Evolutionary conservation across 2,113 vertebrate genomes (phyloP), one percentile per base, ranked within the genome.

Genomic region (Ictalurus furcatus): DNA sequence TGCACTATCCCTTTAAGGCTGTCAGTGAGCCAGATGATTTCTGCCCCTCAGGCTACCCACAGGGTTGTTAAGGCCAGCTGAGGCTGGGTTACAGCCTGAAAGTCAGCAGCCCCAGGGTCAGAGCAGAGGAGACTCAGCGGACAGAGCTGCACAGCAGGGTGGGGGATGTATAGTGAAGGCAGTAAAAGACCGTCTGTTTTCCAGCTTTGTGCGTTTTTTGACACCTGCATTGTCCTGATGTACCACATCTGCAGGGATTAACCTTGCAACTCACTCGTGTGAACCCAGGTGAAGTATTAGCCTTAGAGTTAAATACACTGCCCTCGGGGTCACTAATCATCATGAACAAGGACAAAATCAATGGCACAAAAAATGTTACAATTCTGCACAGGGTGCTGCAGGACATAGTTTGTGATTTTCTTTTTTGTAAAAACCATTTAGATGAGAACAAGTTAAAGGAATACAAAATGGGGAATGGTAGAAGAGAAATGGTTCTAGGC

Each of bases 211-310:
- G 79, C 30, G 13, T 83, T 81, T 88, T 74, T 85, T 87, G 81
- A 89, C 73, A 87, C 81, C 81, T 87, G 87, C 52, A 79, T 91
- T 85, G 80, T 76, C 61, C 61, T 83, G 63, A 85, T 30, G 69
- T 34, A 59, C 52, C 69, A 82, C 88, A 89, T 89, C 88, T 89
- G 85, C 69, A 61, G 79, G 59, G 59, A 44, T 87, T 90, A 85
- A 85, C 67, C 85, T 73, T 73, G 52, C 58, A 84, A 34, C 37
- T 34, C 59, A 52, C 40, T 85, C 37, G 9, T 63, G 83, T 85
- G 61, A 85, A 85, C 73, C 58, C 61, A 73, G 52, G 30, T 71
- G 78, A 82, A 34, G 34, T 76, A 80, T 85, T 71, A 87, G 44
- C 59, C 58, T n/a, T 9, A 13, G 30, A 73, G 67, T 76, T 52